Evolutionary conservation across 2,797 vertebrate genomes (phyloP).

Genomic region (Halcyon badia): DNA sequence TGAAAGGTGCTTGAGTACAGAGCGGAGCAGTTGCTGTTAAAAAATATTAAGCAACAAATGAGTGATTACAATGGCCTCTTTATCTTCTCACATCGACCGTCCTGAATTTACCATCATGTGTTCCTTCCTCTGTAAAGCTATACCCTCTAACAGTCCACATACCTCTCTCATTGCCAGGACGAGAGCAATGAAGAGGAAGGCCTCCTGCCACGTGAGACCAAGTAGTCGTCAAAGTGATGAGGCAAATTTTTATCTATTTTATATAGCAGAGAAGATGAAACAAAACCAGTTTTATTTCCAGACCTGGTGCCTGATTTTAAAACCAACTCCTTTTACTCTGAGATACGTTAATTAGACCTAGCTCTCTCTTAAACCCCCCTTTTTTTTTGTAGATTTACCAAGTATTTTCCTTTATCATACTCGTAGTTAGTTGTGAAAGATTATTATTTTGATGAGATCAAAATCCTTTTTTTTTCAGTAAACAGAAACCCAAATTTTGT

Average conservation of each 20-base stretch:
- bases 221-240: neutral
- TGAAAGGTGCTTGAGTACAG: neutral
- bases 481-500: neutral
- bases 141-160: neutral
- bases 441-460: neutral
- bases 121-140: neutral
- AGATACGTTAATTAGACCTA: neutral
- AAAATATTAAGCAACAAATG: neutral
- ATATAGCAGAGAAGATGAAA: neutral
- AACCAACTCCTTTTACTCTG: neutral
- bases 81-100: neutral
- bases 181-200: neutral
- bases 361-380: accelerated
- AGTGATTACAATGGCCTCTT: neutral
- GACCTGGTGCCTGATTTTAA: neutral
- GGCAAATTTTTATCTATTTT: neutral
- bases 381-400: neutral
- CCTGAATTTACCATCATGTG: neutral
- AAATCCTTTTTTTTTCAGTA: neutral
- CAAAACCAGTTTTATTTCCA: neutral
- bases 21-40: neutral
- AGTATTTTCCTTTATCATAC: neutral
- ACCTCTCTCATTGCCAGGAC: neutral
- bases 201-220: neutral
- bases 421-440: neutral